phyloP scores from a whole-genome alignment of 2,113 vertebrate species.

The Casuarius casuarius region DNA sequence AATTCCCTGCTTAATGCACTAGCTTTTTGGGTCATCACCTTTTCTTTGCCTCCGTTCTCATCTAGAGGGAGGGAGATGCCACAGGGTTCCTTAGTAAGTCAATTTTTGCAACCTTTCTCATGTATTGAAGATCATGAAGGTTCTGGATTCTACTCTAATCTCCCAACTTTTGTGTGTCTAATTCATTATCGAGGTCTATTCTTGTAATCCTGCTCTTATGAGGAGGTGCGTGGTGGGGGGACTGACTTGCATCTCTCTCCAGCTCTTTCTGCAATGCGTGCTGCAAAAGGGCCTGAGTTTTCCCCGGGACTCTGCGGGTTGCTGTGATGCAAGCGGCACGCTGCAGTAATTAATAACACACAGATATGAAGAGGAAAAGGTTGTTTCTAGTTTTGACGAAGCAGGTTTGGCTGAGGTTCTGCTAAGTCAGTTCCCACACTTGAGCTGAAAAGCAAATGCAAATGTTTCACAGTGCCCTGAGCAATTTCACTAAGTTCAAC shows the following conservation, averaged over 20 bases:
- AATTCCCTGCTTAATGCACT: not conserved
- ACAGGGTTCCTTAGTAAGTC: not conserved
- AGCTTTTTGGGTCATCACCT: not conserved
- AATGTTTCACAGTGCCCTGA: slow-evolving; percentile 54
- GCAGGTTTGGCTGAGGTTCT: slow-evolving; percentile 51
- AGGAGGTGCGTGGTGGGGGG: not conserved
- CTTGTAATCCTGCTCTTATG: not conserved
- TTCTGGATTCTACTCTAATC: not conserved
- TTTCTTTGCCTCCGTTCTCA: not conserved
- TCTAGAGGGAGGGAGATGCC: not conserved
- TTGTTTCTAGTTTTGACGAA: slow-evolving; percentile 36
- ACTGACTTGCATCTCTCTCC: rapidly evolving
- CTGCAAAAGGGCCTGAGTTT: not conserved
- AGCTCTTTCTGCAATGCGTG: not conserved
- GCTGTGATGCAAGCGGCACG: not conserved
- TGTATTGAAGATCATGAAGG: rapidly evolving
- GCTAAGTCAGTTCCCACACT: slow-evolving; percentile 63
- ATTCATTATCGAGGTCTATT: not conserved
- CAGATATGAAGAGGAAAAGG: slow-evolving; percentile 34
- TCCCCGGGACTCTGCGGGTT: not conserved
- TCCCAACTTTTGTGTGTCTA: not conserved
- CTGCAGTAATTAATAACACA: not conserved
- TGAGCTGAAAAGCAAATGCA: slow-evolving; percentile 55
- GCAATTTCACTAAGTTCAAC: slow-evolving; percentile 55
- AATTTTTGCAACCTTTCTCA: not conserved